Percentiles rank a stretch among this genome's conserved stretches.
These are phyloP conservation scores for Paracanthobrama guichenoti DNA, from an alignment of 2,113 vertebrate genomes.

Conservation along the genomic window DNA sequence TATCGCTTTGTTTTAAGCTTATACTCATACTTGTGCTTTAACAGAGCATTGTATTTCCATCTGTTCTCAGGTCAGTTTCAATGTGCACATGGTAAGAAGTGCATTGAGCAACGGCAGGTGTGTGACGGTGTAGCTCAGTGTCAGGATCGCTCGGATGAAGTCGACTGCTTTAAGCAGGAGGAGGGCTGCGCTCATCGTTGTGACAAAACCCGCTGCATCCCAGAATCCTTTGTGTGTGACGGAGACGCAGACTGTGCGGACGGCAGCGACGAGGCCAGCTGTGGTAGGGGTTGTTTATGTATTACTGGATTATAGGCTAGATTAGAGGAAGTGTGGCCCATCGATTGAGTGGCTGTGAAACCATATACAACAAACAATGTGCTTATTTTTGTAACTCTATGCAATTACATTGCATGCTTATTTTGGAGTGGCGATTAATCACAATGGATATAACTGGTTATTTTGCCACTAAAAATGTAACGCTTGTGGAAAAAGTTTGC, in stretches of 20 bases:
- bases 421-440: no score
- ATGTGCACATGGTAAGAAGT: constrained; percentile 76
- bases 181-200: constrained; percentile 80
- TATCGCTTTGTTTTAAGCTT: no score
- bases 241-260: constrained; percentile 83
- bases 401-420: no score
- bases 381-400: no score
- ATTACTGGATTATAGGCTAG: not conserved
- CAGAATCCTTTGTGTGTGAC: constrained; percentile 81
- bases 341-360: not conserved
- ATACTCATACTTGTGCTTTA: no score
- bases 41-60: not conserved
- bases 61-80: constrained; percentile 75
- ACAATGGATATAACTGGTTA: no score
- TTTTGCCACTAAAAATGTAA: no score
- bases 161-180: constrained; percentile 63
- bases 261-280: constrained; percentile 76
- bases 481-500: no score
- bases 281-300: constrained; percentile 68
- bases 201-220: constrained; percentile 78
- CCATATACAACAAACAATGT: no score
- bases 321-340: not conserved
- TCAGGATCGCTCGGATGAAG: constrained; percentile 84
- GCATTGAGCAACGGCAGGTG: constrained; percentile 69
- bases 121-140: constrained; percentile 85